Base-by-base conservation (phyloP, 1,140 invertebrate genomes). In the Drosophila auraria region DNA sequence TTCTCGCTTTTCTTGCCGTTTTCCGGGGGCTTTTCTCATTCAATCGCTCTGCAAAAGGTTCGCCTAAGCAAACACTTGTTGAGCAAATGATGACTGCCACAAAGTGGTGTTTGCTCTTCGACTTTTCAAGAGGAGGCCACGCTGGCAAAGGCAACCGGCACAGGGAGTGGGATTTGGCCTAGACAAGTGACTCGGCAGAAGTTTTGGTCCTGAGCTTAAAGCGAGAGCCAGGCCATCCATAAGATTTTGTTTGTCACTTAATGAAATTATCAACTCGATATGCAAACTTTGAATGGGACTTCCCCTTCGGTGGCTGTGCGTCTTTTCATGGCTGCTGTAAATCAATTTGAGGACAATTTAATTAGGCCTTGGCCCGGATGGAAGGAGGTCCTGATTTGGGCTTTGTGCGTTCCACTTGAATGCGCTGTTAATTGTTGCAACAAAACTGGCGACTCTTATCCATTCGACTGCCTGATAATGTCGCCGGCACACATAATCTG, bases 241-340 rank as follows among this genome's bases (percentile, higher is more conserved):
- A 68, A 47, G 65, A 80, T 89, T 87, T 89, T 83, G 80, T 87
- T 83, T 83, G 73, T 59, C 84, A 75, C 71, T 69, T 78, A 87
- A 87, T 81, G 53, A 71, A 89, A 81, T 87, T 87, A 87, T 89
- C 86, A 87, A 87, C 78, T 87, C 77, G 80, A 83, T 83, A 83
- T 69, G 82, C 76, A 86, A 81, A 71, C 79, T 87, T 73, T 40
- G 61, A 78, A 69, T 56, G 27, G 44, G 57, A 69, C 42, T 78
- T 58, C 51, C 50, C 36, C 56, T 27, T 50, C 45, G 44, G 50
- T 49, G 45, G 62, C n/a, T 56, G 40, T 53, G 36, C 54, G 33
- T 7, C 73, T 51, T 53, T 75, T 57, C 60, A 71, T 45, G 47
- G 56, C 45, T 60, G 62, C 6, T 59, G 76, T 87, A 87, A 87